Base-by-base conservation (phyloP, 2,113 vertebrate genomes). In the Scomber colias region DNA sequence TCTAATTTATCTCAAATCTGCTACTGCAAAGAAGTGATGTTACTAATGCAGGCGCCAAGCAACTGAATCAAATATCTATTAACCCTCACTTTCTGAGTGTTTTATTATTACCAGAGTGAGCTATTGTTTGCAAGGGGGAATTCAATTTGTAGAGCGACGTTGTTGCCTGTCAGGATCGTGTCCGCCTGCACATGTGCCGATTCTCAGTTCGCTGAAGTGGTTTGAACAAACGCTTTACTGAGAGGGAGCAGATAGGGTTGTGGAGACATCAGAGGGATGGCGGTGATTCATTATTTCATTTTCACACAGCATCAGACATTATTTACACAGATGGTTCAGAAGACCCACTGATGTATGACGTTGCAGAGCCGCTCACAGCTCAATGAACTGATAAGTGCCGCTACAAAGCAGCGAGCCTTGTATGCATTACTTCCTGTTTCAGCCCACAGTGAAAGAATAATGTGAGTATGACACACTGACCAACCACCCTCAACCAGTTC, bases 241-340 rank as follows among this genome's bases (percentile, higher is more conserved):
- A 1, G 16, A 15, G 40, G 4, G n/a, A 70, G 51, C 59, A 62
- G 77, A 79, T 55, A 71, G 64, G 64, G 79, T 40, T 71, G 78
- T 82, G 72, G 75, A 81, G 66, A 84, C 80, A 75, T 75, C 63
- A 74, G 70, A 62, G 77, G 49, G 72, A 64, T 44, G 44, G 64
- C 71, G n/a, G 63, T 75, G 84, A 85, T 74, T 91, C 83, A 85
- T 79, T 80, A 69, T 84, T 85, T 81, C 24, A 79, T 86, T 85
- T 88, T 77, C 44, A 81, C 14, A 14, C 24, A 54, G 70, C 1
- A 17, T 71, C 65, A 76, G 69, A 67, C 79, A 59, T 89, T 78
- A 86, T 71, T 90, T 87, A 44, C 75, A 84, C 87, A 86, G 85
- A 90, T 71, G 81, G 70, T 87, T 80, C 56, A 66, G 79, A 66